Conservation (phyloP, 2,888 invertebrate species). For the Plemyria rubiginata region DNA sequence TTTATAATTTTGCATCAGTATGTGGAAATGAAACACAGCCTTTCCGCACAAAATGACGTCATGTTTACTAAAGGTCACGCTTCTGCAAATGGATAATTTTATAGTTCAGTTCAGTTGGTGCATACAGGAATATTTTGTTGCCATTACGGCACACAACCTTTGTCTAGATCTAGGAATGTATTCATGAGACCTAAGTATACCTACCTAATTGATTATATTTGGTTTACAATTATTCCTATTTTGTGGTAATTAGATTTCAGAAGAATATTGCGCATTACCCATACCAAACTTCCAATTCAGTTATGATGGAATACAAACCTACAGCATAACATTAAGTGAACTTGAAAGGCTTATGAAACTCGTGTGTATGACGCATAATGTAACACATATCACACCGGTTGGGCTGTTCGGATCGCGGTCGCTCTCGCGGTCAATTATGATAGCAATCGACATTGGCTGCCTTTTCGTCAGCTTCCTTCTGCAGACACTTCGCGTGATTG, state of each 20-base stretch:
- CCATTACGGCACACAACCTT: conserved; percentile 19
- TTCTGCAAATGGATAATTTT: conserved; percentile 29
- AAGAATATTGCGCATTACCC: background rate
- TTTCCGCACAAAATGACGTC: conserved; percentile 43
- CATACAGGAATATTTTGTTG: background rate
- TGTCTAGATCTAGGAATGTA: no score
- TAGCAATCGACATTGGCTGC: conserved; percentile 67
- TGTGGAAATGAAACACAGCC: conserved; percentile 36
- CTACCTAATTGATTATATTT: no score
- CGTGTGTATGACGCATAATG: conserved; percentile 42
- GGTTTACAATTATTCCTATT: background rate
- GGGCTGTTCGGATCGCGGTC: conserved; percentile 54
- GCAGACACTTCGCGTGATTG: conserved; percentile 48
- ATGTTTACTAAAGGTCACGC: conserved; percentile 39
- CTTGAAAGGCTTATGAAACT: conserved; percentile 52
- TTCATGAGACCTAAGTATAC: no score
- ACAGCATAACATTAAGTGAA: conserved; percentile 39
- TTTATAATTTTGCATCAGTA: conserved; percentile 32
- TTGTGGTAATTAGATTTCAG: background rate
- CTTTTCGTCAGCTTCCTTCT: conserved; percentile 66
- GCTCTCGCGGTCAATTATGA: conserved; percentile 58
- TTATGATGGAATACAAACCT: conserved; percentile 35
- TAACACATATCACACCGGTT: conserved; percentile 49
- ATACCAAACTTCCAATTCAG: conserved; percentile 22
- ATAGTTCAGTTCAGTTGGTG: background rate